These are phyloP conservation scores for Paracanthobrama guichenoti DNA, from an alignment of 2,113 vertebrate species.

Conservation along the genomic window DNA sequence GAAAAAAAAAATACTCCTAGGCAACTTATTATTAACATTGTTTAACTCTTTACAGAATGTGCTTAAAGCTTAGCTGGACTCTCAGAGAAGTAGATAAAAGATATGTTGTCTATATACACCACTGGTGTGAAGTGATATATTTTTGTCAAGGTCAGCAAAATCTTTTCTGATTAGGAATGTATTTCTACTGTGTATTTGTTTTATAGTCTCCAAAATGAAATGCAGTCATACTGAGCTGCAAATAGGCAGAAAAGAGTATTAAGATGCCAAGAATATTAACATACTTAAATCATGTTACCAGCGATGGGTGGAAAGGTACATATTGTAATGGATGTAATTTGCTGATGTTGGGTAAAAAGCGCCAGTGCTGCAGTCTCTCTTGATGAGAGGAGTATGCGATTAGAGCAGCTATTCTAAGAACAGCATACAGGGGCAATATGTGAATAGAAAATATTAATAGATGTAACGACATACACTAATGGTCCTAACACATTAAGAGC, in stretches of 20 bases:
- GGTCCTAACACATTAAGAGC: slow-evolving; percentile 12
- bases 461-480: background rate
- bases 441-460: slow-evolving; percentile 42
- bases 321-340: slow-evolving; percentile 34
- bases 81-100: background rate
- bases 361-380: slow-evolving; percentile 4
- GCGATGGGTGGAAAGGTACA: background rate
- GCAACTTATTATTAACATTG: background rate
- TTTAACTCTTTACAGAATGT: background rate
- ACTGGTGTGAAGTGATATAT: background rate
- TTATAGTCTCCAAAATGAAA: background rate
- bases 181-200: background rate
- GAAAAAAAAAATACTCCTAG: background rate
- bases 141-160: background rate
- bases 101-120: too few species aligned
- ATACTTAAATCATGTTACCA: background rate
- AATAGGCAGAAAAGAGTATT: background rate
- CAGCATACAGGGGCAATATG: slow-evolving; percentile 3
- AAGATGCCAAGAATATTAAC: background rate
- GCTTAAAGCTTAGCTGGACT: background rate
- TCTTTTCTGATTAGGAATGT: background rate
- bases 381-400: slow-evolving; percentile 19
- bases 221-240: background rate
- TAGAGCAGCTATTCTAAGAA: slow-evolving; percentile 35
- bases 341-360: slow-evolving; percentile 33